A percentile compares a stretch with the other conserved stretches of the same genome.
Evolutionary conservation across 2,888 invertebrate species (phyloP).

Genomic region (Notodonta ziczac): DNA sequence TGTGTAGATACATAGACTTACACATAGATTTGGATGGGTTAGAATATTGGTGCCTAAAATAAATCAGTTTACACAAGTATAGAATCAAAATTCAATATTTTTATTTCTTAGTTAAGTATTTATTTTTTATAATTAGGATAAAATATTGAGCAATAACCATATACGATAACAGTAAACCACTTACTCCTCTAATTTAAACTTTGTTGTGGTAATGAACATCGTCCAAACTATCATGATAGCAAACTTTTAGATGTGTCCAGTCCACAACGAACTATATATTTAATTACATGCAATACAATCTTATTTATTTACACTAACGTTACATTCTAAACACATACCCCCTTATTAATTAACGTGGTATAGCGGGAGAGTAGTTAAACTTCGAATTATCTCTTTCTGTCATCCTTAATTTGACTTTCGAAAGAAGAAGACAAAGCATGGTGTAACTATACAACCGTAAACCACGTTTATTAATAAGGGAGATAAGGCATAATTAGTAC

Average conservation of each 20-base stretch:
- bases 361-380: too few relatives aligned
- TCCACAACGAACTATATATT: conserved; percentile 61
- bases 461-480: too few relatives aligned
- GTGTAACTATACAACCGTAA: too few relatives aligned
- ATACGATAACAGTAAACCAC: not conserved
- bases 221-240: conserved; percentile 49
- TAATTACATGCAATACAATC: conserved; percentile 9
- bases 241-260: conserved; percentile 72
- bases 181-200: not conserved
- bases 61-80: not conserved
- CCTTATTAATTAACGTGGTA: too few relatives aligned
- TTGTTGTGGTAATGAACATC: conserved; percentile 78
- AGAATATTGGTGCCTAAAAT: too few relatives aligned
- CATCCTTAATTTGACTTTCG: too few relatives aligned
- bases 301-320: conserved; percentile 10
- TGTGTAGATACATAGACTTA: too few relatives aligned
- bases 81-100: not conserved
- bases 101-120: not conserved
- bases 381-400: too few relatives aligned
- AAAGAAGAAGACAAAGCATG: too few relatives aligned
- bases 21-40: too few relatives aligned
- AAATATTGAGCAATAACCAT: conserved; percentile 17
- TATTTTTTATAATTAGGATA: conserved; percentile 6
- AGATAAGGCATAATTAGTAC: not conserved
- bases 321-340: conserved; percentile 11